Conservation (phyloP, 1,140 invertebrate genomes). For the Neodiprion lecontei region DNA sequence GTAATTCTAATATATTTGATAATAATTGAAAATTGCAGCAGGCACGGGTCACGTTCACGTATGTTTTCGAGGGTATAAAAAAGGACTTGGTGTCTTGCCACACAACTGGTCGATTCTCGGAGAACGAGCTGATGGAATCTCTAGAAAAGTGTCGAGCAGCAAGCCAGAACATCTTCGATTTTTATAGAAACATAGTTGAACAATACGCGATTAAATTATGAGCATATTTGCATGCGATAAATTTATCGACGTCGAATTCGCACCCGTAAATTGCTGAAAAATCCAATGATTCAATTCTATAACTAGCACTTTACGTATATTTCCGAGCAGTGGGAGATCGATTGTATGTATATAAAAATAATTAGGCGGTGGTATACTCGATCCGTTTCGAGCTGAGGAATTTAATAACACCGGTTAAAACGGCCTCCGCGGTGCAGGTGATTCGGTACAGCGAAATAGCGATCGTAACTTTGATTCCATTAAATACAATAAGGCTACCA, state of each 20-base stretch:
- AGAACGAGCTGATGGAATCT: slow-evolving; percentile 69
- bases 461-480: slow-evolving; percentile 39
- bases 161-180: slow-evolving; percentile 73
- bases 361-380: too few species aligned
- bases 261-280: too few species aligned
- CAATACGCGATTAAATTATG: slow-evolving; percentile 64
- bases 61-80: slow-evolving; percentile 74
- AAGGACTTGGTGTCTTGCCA: slow-evolving; percentile 70
- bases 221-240: slow-evolving; percentile 15
- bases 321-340: too few species aligned
- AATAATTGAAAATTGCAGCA: slow-evolving; percentile 39
- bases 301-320: too few species aligned
- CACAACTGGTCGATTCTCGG: slow-evolving; percentile 72
- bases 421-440: neutral
- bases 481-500: slow-evolving; percentile 59
- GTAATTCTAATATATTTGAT: too few species aligned
- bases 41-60: slow-evolving; percentile 68
- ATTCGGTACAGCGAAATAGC: neutral
- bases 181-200: slow-evolving; percentile 70
- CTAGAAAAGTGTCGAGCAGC: slow-evolving; percentile 69
- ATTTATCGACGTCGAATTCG: too few species aligned
- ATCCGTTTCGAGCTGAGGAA: neutral
- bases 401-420: neutral
- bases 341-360: too few species aligned
- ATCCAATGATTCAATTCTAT: too few species aligned